Conservation (phyloP, 2,113 vertebrate species). For the Tyrannus savana region DNA sequence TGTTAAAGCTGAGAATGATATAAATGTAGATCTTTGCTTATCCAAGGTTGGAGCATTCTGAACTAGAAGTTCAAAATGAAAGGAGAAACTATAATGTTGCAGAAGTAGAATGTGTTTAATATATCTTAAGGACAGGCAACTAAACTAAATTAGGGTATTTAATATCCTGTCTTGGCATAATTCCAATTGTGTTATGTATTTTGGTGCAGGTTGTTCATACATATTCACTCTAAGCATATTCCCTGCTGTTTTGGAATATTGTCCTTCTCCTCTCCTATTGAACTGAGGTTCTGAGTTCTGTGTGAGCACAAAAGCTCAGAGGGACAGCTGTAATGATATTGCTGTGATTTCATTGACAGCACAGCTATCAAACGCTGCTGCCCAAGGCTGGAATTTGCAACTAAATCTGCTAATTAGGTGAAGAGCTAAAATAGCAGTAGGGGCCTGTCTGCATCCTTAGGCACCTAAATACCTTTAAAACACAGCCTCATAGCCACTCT, state of each 20-base stretch:
- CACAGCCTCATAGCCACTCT: background rate
- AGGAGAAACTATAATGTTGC: background rate
- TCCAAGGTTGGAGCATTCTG: background rate
- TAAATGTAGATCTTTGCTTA: background rate
- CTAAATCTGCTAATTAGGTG: slow-evolving; percentile 42
- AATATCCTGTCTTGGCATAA: background rate
- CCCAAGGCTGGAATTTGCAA: slow-evolving; percentile 39
- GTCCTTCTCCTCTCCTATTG: background rate
- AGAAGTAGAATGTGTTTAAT: background rate
- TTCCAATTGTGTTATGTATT: background rate
- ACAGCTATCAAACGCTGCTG: slow-evolving; percentile 28
- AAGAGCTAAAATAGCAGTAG: slow-evolving; percentile 27
- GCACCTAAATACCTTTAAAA: slow-evolving; percentile 10
- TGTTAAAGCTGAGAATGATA: background rate
- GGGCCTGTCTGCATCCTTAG: slow-evolving; percentile 5
- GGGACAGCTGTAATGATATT: background rate
- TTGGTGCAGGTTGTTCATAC: background rate
- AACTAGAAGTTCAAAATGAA: background rate
- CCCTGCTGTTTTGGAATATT: background rate
- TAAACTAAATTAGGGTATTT: background rate
- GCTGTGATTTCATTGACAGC: background rate
- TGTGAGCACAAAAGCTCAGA: background rate
- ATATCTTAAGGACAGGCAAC: background rate
- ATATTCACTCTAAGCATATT: background rate
- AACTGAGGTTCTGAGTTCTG: background rate